Evolutionary conservation across 2,888 invertebrate genomes (phyloP).

Genomic region (Volucella bombylans): DNA sequence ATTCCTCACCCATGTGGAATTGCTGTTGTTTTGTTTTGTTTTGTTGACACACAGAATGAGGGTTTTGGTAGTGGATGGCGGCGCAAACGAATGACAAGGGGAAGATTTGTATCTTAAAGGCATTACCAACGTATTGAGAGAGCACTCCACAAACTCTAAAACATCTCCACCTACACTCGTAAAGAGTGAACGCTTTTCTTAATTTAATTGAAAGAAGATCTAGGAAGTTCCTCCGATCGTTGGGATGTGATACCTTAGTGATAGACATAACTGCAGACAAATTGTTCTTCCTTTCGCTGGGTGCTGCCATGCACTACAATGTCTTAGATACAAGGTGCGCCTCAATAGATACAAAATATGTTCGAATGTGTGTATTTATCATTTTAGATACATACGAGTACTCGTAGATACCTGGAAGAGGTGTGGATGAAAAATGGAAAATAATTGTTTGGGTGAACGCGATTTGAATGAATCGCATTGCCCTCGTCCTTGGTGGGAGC

Average conservation of each 20-base stretch:
- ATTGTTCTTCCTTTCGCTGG: conserved; percentile 64
- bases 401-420: conserved; percentile 47
- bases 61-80: conserved; percentile 55
- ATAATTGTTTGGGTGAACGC: conserved; percentile 66
- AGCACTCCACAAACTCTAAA: conserved; percentile 20
- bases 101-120: conserved; percentile 57
- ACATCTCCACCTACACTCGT: conserved; percentile 63
- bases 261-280: conserved; percentile 72
- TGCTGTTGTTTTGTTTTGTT: conserved; percentile 15
- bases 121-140: conserved; percentile 54
- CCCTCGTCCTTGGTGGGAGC: conserved; percentile 64
- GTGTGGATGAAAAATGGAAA: conserved; percentile 73
- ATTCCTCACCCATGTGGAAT: conserved; percentile 34
- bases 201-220: conserved; percentile 73
- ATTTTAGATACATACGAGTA: conserved; percentile 23
- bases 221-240: conserved; percentile 72
- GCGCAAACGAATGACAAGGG: conserved; percentile 21
- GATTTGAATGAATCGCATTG: conserved; percentile 62
- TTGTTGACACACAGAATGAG: conserved; percentile 62
- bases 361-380: conserved; percentile 44
- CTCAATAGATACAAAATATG: conserved; percentile 51
- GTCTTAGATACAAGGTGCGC: conserved; percentile 62
- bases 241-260: conserved; percentile 57
- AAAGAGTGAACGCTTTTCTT: conserved; percentile 44
- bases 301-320: not conserved